Evolutionary conservation across 2,888 invertebrate genomes (phyloP), one percentile per base, ranked within the genome.

Genomic region (Perdita meconis): DNA sequence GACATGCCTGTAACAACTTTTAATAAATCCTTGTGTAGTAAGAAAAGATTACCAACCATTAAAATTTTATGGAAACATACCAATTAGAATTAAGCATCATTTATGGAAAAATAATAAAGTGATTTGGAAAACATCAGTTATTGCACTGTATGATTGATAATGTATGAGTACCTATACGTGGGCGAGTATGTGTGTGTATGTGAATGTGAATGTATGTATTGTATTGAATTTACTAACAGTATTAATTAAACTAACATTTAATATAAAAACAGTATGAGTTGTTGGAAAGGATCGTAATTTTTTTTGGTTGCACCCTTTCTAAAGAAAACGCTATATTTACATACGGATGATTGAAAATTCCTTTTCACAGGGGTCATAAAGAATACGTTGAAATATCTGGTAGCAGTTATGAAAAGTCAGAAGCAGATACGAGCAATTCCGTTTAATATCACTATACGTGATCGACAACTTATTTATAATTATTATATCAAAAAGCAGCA

Each of bases 311-410:
- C 34, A 16, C 19, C 16, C 19, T 6, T 16, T 12, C 36, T 6
- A n/a, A 40, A 40, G 3, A 44, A 30, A 30, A n/a, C 19, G 19
- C 51, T 8, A 13, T 38, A 60, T 55, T 36, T 65, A 60, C 13
- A 70, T 60, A 63, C 69, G 69, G 64, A 82, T 57, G 81, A 69
- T 65, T 80, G 19, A 66, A 53, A 67, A 80, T 84, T 66, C 63
- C 77, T 89, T 88, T 91, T 86, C 88, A 59, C 92, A 92, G 92
- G 88, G 81, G 90, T 84, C 89, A 88, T 80, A 85, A 79, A 70
- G 90, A 90, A 19, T 92, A 92, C 73, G 42, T 60, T 55, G 84
- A 85, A 63, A 86, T 92, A 82, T 89, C 89, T 30, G 91, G 91
- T 63, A 81, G 80, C 61, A 88, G 88, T 77, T 83, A 87, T 26